A percentile compares a stretch with the other conserved stretches of the same genome.
Conservation (phyloP, 2,797 vertebrate species). For the Crypturellus tataupa region DNA sequence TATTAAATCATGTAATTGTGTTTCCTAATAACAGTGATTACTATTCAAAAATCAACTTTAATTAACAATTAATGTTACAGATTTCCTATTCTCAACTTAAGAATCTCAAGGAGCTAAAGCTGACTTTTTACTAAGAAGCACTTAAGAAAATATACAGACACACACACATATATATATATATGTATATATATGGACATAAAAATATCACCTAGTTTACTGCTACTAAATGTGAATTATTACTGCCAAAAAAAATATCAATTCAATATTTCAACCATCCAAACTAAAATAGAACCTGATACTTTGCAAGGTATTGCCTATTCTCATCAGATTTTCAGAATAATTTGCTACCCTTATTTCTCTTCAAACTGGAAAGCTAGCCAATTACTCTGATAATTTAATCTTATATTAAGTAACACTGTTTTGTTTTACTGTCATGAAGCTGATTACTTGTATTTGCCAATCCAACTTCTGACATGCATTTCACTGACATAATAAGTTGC, state of each 20-base stretch:
- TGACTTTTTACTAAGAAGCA: not conserved
- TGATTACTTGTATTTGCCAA: constrained; percentile 45
- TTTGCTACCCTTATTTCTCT: not conserved
- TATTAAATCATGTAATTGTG: not conserved
- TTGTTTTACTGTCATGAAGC: constrained; percentile 38
- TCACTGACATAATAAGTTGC: constrained; percentile 75
- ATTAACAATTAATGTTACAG: not conserved
- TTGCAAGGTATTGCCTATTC: not conserved
- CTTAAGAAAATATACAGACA: not conserved
- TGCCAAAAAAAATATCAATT: not conserved
- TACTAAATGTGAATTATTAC: not conserved
- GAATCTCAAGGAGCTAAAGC: not conserved
- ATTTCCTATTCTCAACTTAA: not conserved
- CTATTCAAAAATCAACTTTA: not conserved
- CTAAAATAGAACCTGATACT: not conserved
- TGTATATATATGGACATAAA: not conserved
- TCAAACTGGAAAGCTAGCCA: not conserved
- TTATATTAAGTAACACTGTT: not conserved
- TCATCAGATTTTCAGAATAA: not conserved
- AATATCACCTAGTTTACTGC: not conserved
- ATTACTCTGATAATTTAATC: not conserved
- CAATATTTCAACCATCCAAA: not conserved
- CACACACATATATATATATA: not conserved
- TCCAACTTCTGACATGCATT: constrained; percentile 76
- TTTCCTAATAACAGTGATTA: not conserved